Conservation (phyloP, 2,888 invertebrate species). For the Quadroppia sp. region DNA sequence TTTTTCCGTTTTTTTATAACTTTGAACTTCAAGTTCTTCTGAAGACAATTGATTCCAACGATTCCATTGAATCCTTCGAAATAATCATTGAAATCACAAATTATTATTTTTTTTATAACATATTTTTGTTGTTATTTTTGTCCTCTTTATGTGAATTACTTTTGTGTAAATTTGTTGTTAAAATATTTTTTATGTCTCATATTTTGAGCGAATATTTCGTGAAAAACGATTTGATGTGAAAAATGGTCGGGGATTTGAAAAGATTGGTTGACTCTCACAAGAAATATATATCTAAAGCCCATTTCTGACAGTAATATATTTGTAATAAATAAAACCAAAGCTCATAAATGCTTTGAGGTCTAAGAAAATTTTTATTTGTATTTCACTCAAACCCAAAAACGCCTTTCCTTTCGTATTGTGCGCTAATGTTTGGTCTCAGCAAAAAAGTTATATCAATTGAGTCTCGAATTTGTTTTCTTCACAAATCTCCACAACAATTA, state of each 20-base stretch:
- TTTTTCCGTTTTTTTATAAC: not conserved
- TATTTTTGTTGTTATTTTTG: not conserved
- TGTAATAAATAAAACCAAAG: not conserved
- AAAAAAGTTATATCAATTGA: too few species aligned
- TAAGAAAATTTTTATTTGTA: constrained; percentile 5
- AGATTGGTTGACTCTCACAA: not conserved
- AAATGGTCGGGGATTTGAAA: not conserved
- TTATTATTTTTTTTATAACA: not conserved
- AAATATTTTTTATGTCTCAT: too few species aligned
- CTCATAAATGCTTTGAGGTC: not conserved
- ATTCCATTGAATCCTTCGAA: not conserved
- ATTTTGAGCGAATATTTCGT: too few species aligned
- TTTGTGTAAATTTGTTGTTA: not conserved
- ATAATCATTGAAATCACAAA: not conserved
- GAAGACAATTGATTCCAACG: not conserved
- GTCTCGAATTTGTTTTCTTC: too few species aligned
- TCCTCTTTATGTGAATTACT: not conserved
- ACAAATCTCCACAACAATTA: too few species aligned
- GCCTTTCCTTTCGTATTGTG: too few species aligned
- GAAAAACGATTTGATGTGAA: not conserved
- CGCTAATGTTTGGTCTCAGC: too few species aligned
- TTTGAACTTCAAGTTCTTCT: too few species aligned
- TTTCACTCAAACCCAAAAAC: not conserved
- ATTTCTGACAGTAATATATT: not conserved
- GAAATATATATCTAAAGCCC: not conserved